Conservation (phyloP, 2,113 vertebrate genomes). For the Psammodynastes pulverulentus region DNA sequence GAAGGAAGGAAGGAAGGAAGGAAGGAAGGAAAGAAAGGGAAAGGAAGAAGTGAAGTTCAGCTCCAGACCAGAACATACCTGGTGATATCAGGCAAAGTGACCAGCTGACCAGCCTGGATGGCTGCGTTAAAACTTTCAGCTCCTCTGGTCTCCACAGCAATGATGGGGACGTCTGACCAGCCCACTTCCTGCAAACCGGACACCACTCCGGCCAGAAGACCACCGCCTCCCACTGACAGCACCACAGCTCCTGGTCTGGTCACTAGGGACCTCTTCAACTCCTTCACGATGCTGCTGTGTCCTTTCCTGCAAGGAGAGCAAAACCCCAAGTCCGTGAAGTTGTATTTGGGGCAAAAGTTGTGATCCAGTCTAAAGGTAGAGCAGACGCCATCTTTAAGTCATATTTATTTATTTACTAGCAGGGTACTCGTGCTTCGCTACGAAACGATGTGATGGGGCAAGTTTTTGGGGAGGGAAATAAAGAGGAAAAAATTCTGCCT, state of each 20-base stretch:
- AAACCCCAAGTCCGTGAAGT: neutral
- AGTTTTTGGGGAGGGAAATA: no score
- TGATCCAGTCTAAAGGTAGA: neutral
- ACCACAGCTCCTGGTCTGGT: constrained; percentile 78
- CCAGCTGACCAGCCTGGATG: constrained; percentile 71
- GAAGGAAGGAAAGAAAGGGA: no score
- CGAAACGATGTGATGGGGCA: no score
- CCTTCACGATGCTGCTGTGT: constrained; percentile 77
- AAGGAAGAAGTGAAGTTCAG: neutral
- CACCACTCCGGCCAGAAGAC: constrained; percentile 81
- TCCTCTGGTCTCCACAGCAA: constrained; percentile 86
- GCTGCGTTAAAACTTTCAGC: constrained; percentile 83
- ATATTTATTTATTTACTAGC: neutral
- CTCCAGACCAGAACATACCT: constrained; percentile 70
- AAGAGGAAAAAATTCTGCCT: no score
- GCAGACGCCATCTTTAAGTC: neutral
- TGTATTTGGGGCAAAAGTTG: neutral
- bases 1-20: no score
- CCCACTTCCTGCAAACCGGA: constrained; percentile 77
- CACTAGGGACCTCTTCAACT: constrained; percentile 75
- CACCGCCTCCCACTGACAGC: constrained; percentile 86
- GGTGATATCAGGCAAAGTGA: constrained; percentile 84
- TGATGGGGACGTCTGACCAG: constrained; percentile 82
- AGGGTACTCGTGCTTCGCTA: no score
- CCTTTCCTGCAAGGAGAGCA: constrained; percentile 75